Evolutionary conservation across 2,797 vertebrate species (phyloP).

Genomic region (Numenius phaeopus): DNA sequence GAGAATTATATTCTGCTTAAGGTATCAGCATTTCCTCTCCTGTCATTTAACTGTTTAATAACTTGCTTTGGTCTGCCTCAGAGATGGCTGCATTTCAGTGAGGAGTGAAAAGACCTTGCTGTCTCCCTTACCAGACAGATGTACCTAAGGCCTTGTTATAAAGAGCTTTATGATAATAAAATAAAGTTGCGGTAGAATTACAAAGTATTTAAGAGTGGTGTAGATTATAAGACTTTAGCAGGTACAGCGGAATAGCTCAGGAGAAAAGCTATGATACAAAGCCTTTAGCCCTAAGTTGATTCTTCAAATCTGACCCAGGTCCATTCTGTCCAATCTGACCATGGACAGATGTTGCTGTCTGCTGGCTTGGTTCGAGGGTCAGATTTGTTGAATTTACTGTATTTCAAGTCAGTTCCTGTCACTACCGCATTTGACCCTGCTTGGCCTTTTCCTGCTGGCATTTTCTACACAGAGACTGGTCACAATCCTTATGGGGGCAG

Average conservation of each 20-base stretch:
- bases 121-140: neutral
- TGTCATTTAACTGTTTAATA: slow-evolving; percentile 45
- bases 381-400: slow-evolving; percentile 27
- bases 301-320: neutral
- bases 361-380: neutral
- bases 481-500: neutral
- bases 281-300: neutral
- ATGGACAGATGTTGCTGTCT: neutral
- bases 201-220: neutral
- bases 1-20: slow-evolving; percentile 52
- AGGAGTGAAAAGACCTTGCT: neutral
- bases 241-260: neutral
- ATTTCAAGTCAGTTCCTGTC: slow-evolving; percentile 36
- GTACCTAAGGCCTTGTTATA: neutral
- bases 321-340: too few species aligned
- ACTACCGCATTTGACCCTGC: neutral
- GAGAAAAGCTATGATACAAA: neutral
- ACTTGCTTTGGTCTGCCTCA: neutral
- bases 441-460: slow-evolving; percentile 53
- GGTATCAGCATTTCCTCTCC: slow-evolving; percentile 61
- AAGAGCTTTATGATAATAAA: neutral
- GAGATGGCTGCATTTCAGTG: neutral
- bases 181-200: neutral
- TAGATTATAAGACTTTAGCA: neutral
- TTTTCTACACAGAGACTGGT: neutral